Base-by-base conservation (phyloP, 2,797 vertebrate genomes). In the Phalloptychus januarius region DNA sequence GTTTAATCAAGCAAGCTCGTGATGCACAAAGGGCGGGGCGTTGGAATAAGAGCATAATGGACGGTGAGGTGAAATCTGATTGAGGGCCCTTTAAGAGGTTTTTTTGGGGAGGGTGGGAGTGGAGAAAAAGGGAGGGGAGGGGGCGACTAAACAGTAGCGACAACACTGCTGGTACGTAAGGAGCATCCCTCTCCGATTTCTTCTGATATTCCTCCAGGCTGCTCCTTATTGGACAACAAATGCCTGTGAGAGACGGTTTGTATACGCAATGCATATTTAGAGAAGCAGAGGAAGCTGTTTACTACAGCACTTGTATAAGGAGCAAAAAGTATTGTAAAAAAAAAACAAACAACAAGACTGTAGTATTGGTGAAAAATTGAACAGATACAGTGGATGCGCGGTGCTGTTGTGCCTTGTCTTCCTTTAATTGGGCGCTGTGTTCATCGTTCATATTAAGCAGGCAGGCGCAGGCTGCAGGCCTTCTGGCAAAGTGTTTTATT, bases 61-160 rank as follows among this genome's bases (percentile, higher is more conserved):
- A 72, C 71, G 44, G 72, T 76, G 81, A 84, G 80, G 78, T 80
- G 58, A 87, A 92, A 93, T 88, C 90, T 88, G 92, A 94, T 93
- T 90, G 91, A 89, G 95, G 92, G 79, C 91, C 93, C 94, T 95
- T 95, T 94, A 95, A 95, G 94, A 92, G 86, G 7, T 46, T 7
- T 50, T 20, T 50, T 20, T 2, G 20, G 7, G 3, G 48, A n/a
- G 48, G 48, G 20, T 23, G 20, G 48, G 48, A 8, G 48, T 23
- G 11, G 25, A 54, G 52, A 12, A 2, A 12, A 3, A n/a, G 52
- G 52, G 4, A 54, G 25, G 0, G 33, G 3, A 2, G 36, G 38
- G 38, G 86, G 84, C 88, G 86, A 87, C 85, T 93, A 91, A 93
- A 93, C 88, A 87, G 83, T 77, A 86, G 87, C 90, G 93, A 94